phyloP scores from a whole-genome alignment of 2,113 vertebrate species.

The Gobiocypris rarus region DNA sequence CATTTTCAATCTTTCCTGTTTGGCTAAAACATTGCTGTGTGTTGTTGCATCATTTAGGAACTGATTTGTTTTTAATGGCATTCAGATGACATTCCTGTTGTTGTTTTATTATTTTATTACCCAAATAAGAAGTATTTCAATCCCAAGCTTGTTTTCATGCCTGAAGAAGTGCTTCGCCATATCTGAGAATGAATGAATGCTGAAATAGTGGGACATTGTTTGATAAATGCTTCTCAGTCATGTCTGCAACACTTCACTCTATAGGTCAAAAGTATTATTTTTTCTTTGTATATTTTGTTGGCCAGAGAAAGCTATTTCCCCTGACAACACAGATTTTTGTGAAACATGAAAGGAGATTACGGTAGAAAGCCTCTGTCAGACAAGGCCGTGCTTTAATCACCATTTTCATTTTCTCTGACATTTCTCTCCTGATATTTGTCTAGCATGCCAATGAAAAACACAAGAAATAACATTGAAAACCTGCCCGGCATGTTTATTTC shows the following conservation, averaged over 20 bases:
- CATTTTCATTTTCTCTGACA: constrained; percentile 33
- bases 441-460: constrained; percentile 41
- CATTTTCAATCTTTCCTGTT: neutral
- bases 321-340: constrained; percentile 37
- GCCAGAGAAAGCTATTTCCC: constrained; percentile 27
- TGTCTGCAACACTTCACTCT: neutral
- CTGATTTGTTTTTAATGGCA: neutral
- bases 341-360: constrained; percentile 41
- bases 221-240: neutral
- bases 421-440: neutral
- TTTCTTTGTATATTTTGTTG: constrained; percentile 9
- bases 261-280: neutral
- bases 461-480: neutral
- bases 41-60: neutral
- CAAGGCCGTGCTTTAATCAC: constrained; percentile 27
- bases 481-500: neutral
- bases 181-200: neutral
- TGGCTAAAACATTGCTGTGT: neutral
- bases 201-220: neutral
- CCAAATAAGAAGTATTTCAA: neutral
- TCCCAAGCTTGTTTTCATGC: no score
- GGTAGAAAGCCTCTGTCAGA: constrained; percentile 39
- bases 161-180: no score
- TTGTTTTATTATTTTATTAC: neutral
- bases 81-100: neutral